These are phyloP conservation scores for Tipula unca DNA, from an alignment of 2,888 invertebrate species.

Conservation along the genomic window DNA sequence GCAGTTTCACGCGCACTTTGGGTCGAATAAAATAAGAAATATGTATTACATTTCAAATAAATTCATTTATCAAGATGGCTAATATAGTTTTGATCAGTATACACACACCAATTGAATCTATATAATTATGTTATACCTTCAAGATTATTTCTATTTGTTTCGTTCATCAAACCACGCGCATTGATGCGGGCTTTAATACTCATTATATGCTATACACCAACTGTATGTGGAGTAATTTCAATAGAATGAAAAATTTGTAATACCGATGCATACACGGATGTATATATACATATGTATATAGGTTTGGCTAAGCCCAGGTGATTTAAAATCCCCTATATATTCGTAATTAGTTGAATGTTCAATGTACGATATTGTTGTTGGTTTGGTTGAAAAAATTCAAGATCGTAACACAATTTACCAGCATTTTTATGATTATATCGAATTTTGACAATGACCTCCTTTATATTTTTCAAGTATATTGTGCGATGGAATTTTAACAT, in stretches of 20 bases:
- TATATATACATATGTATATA: not conserved
- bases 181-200: too few species aligned
- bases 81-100: not conserved
- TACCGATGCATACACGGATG: not conserved
- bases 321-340: not conserved
- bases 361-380: not conserved
- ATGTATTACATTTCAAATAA: too few species aligned
- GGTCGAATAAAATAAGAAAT: too few species aligned
- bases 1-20: too few species aligned
- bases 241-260: not conserved
- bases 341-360: not conserved
- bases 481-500: too few species aligned
- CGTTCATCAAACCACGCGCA: too few species aligned
- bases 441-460: not conserved
- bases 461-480: not conserved
- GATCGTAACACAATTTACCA: not conserved
- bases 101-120: not conserved
- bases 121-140: too few species aligned
- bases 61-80: not conserved
- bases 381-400: not conserved
- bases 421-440: not conserved
- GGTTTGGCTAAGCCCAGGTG: not conserved
- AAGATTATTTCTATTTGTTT: too few species aligned
- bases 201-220: not conserved
- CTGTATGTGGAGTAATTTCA: not conserved